Conservation (phyloP, 2,888 invertebrate species). For the Synanthedon formicaeformis region DNA sequence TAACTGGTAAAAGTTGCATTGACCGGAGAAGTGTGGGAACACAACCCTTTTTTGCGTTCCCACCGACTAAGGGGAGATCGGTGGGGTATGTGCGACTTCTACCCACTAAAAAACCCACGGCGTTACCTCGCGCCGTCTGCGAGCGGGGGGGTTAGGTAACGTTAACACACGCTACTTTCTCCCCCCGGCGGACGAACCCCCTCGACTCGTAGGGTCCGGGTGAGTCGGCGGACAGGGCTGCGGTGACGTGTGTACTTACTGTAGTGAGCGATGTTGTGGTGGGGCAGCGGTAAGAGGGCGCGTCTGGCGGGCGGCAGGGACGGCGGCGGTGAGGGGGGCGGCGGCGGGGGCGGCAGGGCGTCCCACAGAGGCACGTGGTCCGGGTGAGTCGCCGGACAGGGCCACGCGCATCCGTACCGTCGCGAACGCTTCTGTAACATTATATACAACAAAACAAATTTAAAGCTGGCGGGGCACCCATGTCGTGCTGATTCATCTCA, state of each 20-base stretch:
- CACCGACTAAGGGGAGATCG: no score
- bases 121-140: not conserved
- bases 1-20: no score
- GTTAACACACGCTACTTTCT: not conserved
- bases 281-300: constrained; percentile 7
- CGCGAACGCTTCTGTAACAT: constrained; percentile 17
- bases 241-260: constrained; percentile 4
- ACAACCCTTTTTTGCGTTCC: no score
- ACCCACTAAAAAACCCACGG: not conserved
- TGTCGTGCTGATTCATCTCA: not conserved
- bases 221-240: constrained; percentile 2
- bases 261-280: constrained; percentile 5
- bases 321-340: constrained; percentile 55
- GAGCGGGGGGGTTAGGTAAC: not conserved
- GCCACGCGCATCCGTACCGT: constrained; percentile 55
- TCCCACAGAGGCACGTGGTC: constrained; percentile 66
- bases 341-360: constrained; percentile 60
- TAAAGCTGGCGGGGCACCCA: not conserved
- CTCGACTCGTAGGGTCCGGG: constrained; percentile 3
- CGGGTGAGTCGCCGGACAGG: constrained; percentile 49
- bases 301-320: constrained; percentile 7
- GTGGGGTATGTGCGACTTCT: no score
- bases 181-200: no score
- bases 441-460: not conserved
- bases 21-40: no score